These are phyloP conservation scores for Astyanax mexicanus DNA, from an alignment of 2,797 vertebrate genomes.

Conservation along the genomic window DNA sequence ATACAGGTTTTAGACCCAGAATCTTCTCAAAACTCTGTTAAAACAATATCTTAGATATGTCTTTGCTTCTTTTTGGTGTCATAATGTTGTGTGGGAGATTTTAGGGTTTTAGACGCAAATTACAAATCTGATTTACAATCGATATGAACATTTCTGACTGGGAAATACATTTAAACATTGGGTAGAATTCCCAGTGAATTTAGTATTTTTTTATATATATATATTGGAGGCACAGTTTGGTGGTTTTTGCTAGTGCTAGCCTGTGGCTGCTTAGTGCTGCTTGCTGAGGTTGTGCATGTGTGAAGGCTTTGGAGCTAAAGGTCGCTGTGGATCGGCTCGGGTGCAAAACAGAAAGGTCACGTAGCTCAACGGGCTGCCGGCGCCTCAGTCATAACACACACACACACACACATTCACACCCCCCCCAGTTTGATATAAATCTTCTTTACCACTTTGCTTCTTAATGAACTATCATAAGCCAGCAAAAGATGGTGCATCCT, in stretches of 20 bases:
- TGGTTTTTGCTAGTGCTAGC: not conserved
- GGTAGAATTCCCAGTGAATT: too few species aligned
- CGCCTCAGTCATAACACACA: conserved; percentile 64
- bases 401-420: conserved; percentile 58
- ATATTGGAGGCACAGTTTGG: not conserved
- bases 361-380: conserved; percentile 71
- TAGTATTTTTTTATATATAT: too few species aligned
- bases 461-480: conserved; percentile 63
- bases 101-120: too few species aligned
- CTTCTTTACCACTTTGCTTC: conserved; percentile 43
- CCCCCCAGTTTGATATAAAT: conserved; percentile 43
- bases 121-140: too few species aligned
- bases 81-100: too few species aligned
- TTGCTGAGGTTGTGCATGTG: conserved; percentile 58
- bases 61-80: too few species aligned
- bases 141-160: too few species aligned
- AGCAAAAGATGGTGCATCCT: too few species aligned
- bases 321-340: conserved; percentile 78
- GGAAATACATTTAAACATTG: too few species aligned
- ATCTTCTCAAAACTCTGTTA: too few species aligned
- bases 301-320: conserved; percentile 77
- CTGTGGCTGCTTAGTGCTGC: not conserved
- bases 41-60: too few species aligned
- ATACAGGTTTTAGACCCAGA: too few species aligned
- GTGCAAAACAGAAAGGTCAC: conserved; percentile 88